phyloP scores from a whole-genome alignment of 2,113 vertebrate species.

The Heteronetta atricapilla region DNA sequence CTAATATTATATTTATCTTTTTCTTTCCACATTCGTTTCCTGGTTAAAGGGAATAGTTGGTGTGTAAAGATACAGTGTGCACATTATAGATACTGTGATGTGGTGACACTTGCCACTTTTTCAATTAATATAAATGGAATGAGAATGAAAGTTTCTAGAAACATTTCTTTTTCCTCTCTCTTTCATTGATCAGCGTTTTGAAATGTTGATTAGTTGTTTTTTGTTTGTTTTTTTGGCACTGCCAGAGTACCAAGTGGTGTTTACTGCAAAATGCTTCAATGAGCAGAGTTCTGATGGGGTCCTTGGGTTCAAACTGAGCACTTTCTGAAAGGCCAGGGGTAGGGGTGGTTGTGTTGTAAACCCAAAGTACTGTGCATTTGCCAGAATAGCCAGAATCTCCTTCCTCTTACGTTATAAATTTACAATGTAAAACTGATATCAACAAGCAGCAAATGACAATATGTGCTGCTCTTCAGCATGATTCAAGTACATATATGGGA shows the following conservation, averaged over 20 bases:
- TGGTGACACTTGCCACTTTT: constrained; percentile 20
- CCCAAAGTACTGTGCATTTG: not conserved
- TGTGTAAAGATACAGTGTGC: not conserved
- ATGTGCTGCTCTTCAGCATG: not conserved
- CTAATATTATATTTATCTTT: constrained; percentile 35
- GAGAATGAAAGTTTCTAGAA: constrained; percentile 39
- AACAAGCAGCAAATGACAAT: not conserved
- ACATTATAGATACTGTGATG: not conserved
- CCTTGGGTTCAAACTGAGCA: not conserved
- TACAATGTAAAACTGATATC: not conserved
- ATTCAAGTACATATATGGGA: not conserved
- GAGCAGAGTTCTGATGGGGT: not conserved
- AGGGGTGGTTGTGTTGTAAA: not conserved
- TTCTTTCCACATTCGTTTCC: constrained; percentile 28
- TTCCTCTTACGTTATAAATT: not conserved
- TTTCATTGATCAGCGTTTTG: not conserved
- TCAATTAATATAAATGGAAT: not conserved
- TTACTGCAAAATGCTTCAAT: not conserved
- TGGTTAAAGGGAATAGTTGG: constrained; percentile 40
- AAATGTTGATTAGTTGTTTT: not conserved
- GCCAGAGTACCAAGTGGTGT: not conserved
- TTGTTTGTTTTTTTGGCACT: not conserved
- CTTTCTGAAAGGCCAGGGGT: not conserved
- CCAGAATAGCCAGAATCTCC: not conserved
- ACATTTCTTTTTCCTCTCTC: not conserved